These are phyloP conservation scores for Oryzias javanicus DNA, from an alignment of 2,113 vertebrate species.

Conservation along the genomic window DNA sequence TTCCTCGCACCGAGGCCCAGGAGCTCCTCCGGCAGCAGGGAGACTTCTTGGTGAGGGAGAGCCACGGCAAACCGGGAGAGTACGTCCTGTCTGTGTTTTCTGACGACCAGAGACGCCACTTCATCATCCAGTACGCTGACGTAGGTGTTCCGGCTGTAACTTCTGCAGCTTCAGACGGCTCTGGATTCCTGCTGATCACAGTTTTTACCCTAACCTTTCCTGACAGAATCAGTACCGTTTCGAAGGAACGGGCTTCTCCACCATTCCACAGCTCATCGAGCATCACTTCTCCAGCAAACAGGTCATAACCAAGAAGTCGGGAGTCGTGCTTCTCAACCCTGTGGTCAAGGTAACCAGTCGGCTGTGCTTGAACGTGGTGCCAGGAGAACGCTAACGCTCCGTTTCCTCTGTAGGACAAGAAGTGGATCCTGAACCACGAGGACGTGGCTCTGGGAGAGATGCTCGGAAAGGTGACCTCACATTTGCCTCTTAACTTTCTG, in stretches of 20 bases:
- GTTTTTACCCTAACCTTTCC: conserved; percentile 7
- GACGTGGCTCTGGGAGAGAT: conserved; percentile 91
- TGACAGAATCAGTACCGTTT: conserved; percentile 91
- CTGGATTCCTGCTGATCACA: not conserved
- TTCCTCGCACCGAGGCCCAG: conserved; percentile 94
- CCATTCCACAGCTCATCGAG: conserved; percentile 95
- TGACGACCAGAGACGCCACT: conserved; percentile 92
- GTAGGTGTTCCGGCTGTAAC: conserved; percentile 70
- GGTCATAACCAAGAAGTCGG: conserved; percentile 98
- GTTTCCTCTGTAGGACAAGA: conserved; percentile 84
- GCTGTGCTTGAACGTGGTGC: not conserved
- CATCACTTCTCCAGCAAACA: conserved; percentile 94
- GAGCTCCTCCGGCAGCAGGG: conserved; percentile 94
- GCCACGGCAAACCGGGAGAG: conserved; percentile 97
- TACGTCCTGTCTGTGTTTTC: conserved; percentile 98
- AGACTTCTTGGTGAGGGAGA: conserved; percentile 96
- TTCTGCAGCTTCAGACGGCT: no score
- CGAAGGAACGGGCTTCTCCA: conserved; percentile 93
- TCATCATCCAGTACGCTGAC: conserved; percentile 97
- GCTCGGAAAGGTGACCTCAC: conserved; percentile 87
- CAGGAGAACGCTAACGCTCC: not conserved
- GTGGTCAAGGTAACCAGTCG: conserved; percentile 84
- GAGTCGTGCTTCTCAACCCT: conserved; percentile 89
- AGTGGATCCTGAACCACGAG: conserved; percentile 96
- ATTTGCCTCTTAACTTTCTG: not conserved